phyloP scores from a whole-genome alignment of 2,797 vertebrate species.

The Gallirallus australis region DNA sequence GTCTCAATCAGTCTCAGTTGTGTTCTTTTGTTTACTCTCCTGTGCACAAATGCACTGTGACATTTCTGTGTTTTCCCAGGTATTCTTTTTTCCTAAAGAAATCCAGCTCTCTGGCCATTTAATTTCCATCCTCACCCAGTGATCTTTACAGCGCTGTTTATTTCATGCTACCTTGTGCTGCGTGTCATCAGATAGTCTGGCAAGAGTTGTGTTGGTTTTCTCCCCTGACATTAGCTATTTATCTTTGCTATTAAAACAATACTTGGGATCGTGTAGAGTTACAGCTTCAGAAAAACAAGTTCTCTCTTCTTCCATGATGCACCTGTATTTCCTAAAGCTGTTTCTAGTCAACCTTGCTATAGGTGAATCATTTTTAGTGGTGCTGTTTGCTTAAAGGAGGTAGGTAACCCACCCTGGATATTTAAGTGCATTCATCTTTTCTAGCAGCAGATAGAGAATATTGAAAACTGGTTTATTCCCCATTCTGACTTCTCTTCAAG shows the following conservation, averaged over 20 bases:
- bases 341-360: background rate
- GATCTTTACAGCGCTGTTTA: constrained; percentile 35
- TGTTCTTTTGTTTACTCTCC: background rate
- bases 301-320: background rate
- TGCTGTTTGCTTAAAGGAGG: background rate
- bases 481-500: background rate
- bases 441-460: background rate
- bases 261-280: background rate
- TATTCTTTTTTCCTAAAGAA: constrained; percentile 5
- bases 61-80: background rate
- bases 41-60: background rate
- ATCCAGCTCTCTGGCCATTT: background rate
- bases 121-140: background rate
- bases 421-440: background rate
- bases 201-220: background rate
- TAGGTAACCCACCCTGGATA: background rate
- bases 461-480: background rate
- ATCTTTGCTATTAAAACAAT: constrained; percentile 28
- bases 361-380: background rate
- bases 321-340: background rate
- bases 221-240: constrained; percentile 29
- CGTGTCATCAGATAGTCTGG: constrained; percentile 24
- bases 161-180: constrained; percentile 4
- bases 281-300: constrained; percentile 5
- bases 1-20: background rate